Evolutionary conservation across 2,888 invertebrate species (phyloP).

Genomic region (Xylophagus ater): DNA sequence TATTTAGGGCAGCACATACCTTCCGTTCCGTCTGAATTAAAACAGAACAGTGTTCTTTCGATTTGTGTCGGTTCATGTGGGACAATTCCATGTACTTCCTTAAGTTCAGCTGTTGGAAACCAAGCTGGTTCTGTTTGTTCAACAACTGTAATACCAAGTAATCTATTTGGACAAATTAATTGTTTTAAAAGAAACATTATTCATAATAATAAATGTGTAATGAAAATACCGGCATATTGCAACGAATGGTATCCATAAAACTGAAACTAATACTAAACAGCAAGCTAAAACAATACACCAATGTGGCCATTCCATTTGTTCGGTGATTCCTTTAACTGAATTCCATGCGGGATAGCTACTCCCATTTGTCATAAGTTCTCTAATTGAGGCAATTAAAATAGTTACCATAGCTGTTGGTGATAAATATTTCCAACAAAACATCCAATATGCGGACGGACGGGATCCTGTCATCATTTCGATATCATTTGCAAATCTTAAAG

Average conservation of each 20-base stretch:
- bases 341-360: slow-evolving; percentile 82
- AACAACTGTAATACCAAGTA: slow-evolving; percentile 66
- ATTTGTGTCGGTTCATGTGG: slow-evolving; percentile 68
- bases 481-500: slow-evolving; percentile 75
- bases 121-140: slow-evolving; percentile 85
- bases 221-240: slow-evolving; percentile 61
- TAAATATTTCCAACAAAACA: slow-evolving; percentile 89
- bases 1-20: slow-evolving; percentile 67
- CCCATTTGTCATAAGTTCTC: slow-evolving; percentile 67
- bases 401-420: slow-evolving; percentile 82
- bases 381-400: slow-evolving; percentile 72
- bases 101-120: slow-evolving; percentile 81
- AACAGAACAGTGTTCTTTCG: slow-evolving; percentile 73
- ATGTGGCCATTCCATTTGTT: slow-evolving; percentile 71
- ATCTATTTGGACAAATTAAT: no score
- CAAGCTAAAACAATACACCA: slow-evolving; percentile 72
- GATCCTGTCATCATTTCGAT: slow-evolving; percentile 91
- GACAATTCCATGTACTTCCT: slow-evolving; percentile 80
- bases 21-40: slow-evolving; percentile 70
- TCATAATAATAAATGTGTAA: neutral
- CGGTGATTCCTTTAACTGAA: slow-evolving; percentile 56
- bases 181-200: neutral
- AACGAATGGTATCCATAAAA: slow-evolving; percentile 77
- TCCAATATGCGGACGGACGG: slow-evolving; percentile 80
- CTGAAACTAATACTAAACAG: slow-evolving; percentile 63